phyloP scores from a whole-genome alignment of 2,797 vertebrate genomes.

The Graptemys geographica region DNA sequence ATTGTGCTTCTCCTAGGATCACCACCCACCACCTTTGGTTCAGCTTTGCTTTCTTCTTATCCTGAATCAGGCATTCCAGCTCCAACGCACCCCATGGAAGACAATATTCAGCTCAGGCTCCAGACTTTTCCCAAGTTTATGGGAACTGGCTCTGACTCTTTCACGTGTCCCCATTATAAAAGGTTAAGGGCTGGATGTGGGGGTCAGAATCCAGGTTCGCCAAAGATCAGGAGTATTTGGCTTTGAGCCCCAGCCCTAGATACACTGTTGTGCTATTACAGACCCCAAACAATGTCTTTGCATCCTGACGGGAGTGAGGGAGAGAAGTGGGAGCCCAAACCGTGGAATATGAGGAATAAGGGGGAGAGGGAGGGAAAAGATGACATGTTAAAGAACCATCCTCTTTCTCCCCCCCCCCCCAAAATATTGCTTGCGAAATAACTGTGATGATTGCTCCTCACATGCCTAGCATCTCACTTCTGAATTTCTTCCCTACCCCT shows the following conservation, averaged over 20 bases:
- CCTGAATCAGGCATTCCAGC: not conserved
- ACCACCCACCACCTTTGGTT: accelerated
- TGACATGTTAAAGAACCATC: not conserved
- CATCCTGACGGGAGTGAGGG: not conserved
- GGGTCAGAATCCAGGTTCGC: not conserved
- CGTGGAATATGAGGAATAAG: not conserved
- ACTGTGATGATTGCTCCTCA: not conserved
- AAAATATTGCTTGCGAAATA: not conserved
- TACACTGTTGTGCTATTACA: too few species aligned
- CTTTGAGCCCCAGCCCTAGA: not conserved
- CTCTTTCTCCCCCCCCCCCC: not conserved
- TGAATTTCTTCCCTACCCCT: not conserved
- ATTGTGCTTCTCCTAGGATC: not conserved
- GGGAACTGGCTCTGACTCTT: not conserved
- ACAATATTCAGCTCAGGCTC: not conserved
- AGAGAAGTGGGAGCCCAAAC: not conserved
- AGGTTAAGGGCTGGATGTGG: not conserved
- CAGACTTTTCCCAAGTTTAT: not conserved
- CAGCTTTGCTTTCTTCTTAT: accelerated
- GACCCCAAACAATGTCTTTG: not conserved
- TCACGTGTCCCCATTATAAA: not conserved
- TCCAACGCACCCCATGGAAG: accelerated
- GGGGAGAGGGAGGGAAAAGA: not conserved
- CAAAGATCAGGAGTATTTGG: not conserved
- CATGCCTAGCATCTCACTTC: not conserved